Evolutionary conservation across 2,888 invertebrate genomes (phyloP), one percentile per base, ranked within the genome.

Genomic region (Neria commutata): DNA sequence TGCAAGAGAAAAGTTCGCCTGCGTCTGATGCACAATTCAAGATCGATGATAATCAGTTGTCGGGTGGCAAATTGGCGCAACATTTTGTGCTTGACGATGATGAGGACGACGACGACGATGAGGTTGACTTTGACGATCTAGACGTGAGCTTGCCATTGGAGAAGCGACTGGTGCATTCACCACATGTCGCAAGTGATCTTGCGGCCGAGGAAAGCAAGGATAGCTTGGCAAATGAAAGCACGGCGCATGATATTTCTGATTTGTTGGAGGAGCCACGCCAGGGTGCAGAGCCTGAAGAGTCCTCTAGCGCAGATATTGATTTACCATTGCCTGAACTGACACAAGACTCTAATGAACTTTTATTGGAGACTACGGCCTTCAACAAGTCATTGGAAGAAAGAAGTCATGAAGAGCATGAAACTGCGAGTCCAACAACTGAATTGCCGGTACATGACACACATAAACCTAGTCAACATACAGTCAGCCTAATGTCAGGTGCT

Each of bases 201-300:
- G 65, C 68, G 5, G 16, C 26, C 2, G 40, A 52, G 1, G 55
- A 50, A 1, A 58, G 64, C 4, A 60, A 66, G 2, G 67, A 69
- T 37, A 79, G 77, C 52, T 60, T 75, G 3, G 74, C 73, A 40
- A 79, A 80, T 58, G 78, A 82, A 60, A 79, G 79, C 60, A 81
- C 82, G 21, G 74, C 80, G 2, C 76, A 81, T 60, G 81, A 82
- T 67, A 78, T 81, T 1, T 81, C 81, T 0, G 82, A 82, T 19
- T 65, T 80, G 16, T 67, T 61, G 2, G 81, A 82, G 29, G 81
- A 81, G 29, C 65, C 66, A 14, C 67, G 64, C 3, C 61, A 61
- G 21, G 53, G 23, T 19, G 63, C 61, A 29, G 66, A 62, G 60
- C 61, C 50, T 25, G 58, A 56, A 21, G 21, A 37, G 19, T 8